Evolutionary conservation across 2,113 vertebrate species (phyloP), one percentile per base, ranked within the genome.

Genomic region (Galemys pyrenaicus): DNA sequence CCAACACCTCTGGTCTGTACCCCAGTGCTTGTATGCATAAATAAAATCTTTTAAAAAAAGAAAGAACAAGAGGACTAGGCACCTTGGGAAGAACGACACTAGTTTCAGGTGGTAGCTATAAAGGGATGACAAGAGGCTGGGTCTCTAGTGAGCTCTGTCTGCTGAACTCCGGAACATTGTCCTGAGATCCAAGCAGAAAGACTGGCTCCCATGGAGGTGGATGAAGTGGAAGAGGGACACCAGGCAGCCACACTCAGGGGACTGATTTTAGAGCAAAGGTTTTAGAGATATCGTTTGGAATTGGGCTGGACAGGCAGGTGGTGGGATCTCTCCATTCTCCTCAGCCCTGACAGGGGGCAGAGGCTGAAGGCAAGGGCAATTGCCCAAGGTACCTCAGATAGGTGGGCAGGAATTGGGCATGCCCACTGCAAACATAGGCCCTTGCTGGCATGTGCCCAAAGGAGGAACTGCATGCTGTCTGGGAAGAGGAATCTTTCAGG

Each of bases 261-360:
- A 74, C 20, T 5, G 8, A 60, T n/a, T 67, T 87, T 15, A 26
- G 11, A 90, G 24, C 26, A 65, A 60, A 84, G 8, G 5, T 16
- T 51, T 80, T 26, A 60, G 32, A 64, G 44, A 87, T 79, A 73
- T 51, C 75, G 26, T 60, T 94, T 84, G 15, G 41, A 78, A 86
- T 51, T 86, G n/a, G 62, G 16, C 58, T 68, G 73, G 22, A 62
- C 3, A 4, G 44, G 41, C 46, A 92, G 60, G 32, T 51, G 7
- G 54, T 2, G 2, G 68, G 32, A 22, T 30, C 32, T 44, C 30
- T 46, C 41, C 39, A 22, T 60, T 80, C 22, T 91, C 56, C 46
- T 49, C 10, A 26, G 15, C 39, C 68, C 17, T 74, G 73, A 58
- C 20, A 82, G 37, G 90, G 24, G 24, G 6, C 65, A 16, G 64